Evolutionary conservation across 2,888 invertebrate genomes (phyloP), one percentile per base, ranked within the genome.

Genomic region (Amblyjoppa fuscipennis): DNA sequence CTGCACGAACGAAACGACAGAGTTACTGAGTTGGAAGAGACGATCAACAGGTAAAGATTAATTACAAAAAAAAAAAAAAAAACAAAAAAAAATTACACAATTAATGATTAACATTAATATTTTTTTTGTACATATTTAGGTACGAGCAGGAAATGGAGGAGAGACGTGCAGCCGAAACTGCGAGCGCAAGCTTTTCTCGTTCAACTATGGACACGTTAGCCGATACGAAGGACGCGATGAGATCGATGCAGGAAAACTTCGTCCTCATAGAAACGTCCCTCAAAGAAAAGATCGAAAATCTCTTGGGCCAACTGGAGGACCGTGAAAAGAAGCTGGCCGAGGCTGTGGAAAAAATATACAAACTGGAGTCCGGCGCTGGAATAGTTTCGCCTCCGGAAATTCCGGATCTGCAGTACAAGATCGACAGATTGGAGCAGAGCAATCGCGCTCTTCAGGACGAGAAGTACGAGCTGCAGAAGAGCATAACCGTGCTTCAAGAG

Each of bases 191-290:
- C 87, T 90, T 91, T 66, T 93, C 93, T 53, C 93, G 92, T 28
- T 91, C 92, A 49, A 96, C 97, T 53, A 94, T 97, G 89, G 96
- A 96, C 90, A 95, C 96, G 89, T 95, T 97, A 75, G 97, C 97
- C 92, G 97, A 98, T 85, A 97, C 97, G 9, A 96, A 96, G 91
- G 96, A 96, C 88, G 97, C 97, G 93, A 97, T 97, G 97, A 96
- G 96, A 89, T 95, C 96, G 90, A 97, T 97, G 97, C 98, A 98
- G 94, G 96, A 96, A 91, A 96, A 97, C 93, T 97, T 97, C 92
- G 95, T 97, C 61, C 94, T 95, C 13, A 95, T 96, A 92, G 97
- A 98, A 94, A 94, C 95, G 70, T 96, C 96, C 85, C 96, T 97
- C 95, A 97, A 96, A 91, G 95, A 96, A 28, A 96, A 97, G 92